phyloP scores from a whole-genome alignment of 2,113 vertebrate genomes.

The Tauraco erythrolophus region DNA sequence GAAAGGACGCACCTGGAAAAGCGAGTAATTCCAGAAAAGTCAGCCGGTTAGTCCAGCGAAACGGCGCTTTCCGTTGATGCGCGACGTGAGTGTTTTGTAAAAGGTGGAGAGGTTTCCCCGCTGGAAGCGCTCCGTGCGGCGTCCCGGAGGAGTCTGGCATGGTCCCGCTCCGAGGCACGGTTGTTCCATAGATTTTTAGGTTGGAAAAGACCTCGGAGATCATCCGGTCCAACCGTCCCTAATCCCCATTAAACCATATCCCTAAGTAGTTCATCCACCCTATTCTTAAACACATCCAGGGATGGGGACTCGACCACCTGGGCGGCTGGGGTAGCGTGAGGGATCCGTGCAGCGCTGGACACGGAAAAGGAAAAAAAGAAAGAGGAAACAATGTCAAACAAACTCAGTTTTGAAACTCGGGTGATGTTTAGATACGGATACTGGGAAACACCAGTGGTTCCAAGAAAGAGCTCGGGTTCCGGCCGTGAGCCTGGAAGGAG shows the following conservation, averaged over 20 bases:
- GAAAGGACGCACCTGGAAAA: background rate
- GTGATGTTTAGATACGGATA: background rate
- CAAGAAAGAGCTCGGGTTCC: too few species aligned
- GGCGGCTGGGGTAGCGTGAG: rapidly evolving
- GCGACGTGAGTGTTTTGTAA: rapidly evolving
- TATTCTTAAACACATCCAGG: too few species aligned
- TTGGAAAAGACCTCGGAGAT: too few species aligned
- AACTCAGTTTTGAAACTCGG: background rate
- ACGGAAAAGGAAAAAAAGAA: background rate
- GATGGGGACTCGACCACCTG: too few species aligned
- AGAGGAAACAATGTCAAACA: background rate
- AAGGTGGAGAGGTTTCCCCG: background rate
- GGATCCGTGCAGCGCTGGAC: background rate
- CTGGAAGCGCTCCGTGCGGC: background rate
- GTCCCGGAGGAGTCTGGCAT: background rate
- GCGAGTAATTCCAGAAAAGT: background rate
- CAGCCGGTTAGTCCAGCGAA: background rate
- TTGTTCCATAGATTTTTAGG: too few species aligned
- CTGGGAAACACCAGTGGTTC: background rate
- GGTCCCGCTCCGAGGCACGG: background rate
- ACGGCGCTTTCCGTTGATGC: too few species aligned
- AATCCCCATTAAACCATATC: too few species aligned
- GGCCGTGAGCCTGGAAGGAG: background rate
- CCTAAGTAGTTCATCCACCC: too few species aligned
- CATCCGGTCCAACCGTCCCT: too few species aligned